Base-by-base conservation (phyloP, 2,888 invertebrate genomes). In the Elmis aenea region DNA sequence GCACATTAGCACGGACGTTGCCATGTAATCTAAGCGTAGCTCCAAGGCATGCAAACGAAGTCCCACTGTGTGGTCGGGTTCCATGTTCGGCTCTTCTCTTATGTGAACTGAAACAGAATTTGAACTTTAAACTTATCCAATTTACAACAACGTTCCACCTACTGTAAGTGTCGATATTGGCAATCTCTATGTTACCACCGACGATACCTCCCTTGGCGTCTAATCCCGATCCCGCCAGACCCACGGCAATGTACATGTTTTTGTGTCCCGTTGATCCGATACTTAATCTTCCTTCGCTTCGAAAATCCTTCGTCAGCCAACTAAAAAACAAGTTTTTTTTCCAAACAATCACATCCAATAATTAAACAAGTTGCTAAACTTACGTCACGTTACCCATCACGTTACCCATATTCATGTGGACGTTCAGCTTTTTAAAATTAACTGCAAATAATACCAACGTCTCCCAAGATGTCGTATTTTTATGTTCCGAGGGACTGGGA, bases 331-430 rank as follows among this genome's bases (percentile, higher is more conserved):
- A 16, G 21, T 10, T n/a, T 18, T 18, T 18, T 18, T 18, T 8
- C 5, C 5, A 18, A 18, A 18, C 18, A 8, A 18, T 12, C 10
- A 15, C 20, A 23, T 18, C 3, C 12, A 20, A 13, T 22, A 24
- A 6, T 21, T 2, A n/a, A n/a, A 16, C 20, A 22, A 6, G 16
- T 24, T 15, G 21, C 18, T 13, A 14, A 21, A 71, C 75, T 72
- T 67, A 87, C 81, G 80, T 81, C 38, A 96, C 95, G 62, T 95
- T 95, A 8, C 99, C 97, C 94, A 99, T 97, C 1, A 97, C 95
- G 62, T 97, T 97, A 23, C 96, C 95, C 94, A 99, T 99, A 68
- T 97, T 97, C 86, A 97, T 96, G 62, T 93, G 91, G 5, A 99
- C 91, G 66, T 96, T 95, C 32, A 99, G 76, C 55, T 89, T 84